Evolutionary conservation across 2,888 invertebrate genomes (phyloP), one percentile per base, ranked within the genome.

Genomic region (Orthosia gothica): DNA sequence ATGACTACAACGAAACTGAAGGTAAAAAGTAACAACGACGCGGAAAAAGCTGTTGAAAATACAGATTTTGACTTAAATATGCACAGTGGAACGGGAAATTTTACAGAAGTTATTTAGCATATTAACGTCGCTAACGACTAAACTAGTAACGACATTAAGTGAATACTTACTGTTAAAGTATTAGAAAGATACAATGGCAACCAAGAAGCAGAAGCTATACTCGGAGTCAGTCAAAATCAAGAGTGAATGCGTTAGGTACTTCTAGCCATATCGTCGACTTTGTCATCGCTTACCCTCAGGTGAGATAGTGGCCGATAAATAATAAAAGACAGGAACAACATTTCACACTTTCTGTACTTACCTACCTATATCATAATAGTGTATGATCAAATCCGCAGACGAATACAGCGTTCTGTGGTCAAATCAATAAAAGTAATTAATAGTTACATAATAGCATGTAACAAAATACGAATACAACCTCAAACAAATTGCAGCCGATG

Each of bases 341-440:
- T 23, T 11, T 55, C 23, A 16, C 20, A 11, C 49, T 12, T 11
- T 12, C 66, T 40, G 3, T 45, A 26, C 13, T n/a, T 64, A 18
- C 18, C 9, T 65, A 45, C n/a, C 16, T n/a, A 32, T 26, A 50
- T 26, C 18, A 26, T 50, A 15, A 47, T 26, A 18, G 18, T 32
- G 9, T 47, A 49, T 49, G 40, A 0, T 40, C n/a, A 47, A 63
- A 73, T 52, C 54, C 5, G 20, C 23, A 20, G 13, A 20, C 12
- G 13, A 72, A 50, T 45, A 15, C 23, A 7, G 7, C 50, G 32
- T 26, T 52, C 61, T 61, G 49, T 66, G 62, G 52, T n/a, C 61
- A 76, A 75, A 81, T 79, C 81, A 75, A 80, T 79, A 70, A 75
- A 80, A 75, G 20, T 75, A 75, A 80, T 79, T 65, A 70, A 61